Evolutionary conservation across 1,140 invertebrate genomes (phyloP).

Genomic region (Zaprionus vittiger): DNA sequence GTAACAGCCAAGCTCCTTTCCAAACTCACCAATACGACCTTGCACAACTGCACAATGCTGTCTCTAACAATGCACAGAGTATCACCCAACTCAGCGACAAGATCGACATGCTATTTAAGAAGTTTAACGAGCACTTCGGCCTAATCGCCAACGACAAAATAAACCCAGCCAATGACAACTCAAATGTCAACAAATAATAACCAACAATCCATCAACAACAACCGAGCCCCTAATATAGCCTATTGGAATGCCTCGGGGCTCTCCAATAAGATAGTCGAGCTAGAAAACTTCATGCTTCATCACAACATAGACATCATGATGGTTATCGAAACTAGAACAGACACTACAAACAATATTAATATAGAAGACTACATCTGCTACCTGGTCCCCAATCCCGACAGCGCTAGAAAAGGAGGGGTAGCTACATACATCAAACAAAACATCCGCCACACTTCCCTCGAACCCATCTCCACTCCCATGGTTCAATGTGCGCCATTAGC

Average conservation of each 20-base stretch:
- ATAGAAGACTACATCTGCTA: conserved; percentile 1
- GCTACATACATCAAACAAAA: background rate
- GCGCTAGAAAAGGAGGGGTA: background rate
- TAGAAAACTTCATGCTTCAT: background rate
- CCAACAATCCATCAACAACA: background rate
- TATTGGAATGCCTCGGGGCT: conserved; percentile 19
- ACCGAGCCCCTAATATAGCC: background rate
- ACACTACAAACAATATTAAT: background rate
- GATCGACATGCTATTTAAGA: too few species aligned
- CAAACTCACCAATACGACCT: too few species aligned
- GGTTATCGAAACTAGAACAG: background rate
- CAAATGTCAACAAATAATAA: background rate
- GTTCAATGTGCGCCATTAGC: background rate
- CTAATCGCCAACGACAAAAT: too few species aligned
- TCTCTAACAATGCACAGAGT: too few species aligned
- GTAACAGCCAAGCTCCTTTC: too few species aligned
- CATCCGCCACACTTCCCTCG: background rate
- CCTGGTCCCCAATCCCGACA: background rate
- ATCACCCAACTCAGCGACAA: too few species aligned
- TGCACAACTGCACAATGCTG: too few species aligned
- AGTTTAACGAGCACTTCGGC: too few species aligned
- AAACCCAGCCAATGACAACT: too few species aligned
- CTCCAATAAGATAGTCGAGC: background rate
- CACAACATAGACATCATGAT: conserved; percentile 11
- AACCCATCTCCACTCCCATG: background rate